A percentile compares a stretch with the other conserved stretches of the same genome.
phyloP scores from a whole-genome alignment of 2,113 vertebrate species.

The Caloenas nicobarica region DNA sequence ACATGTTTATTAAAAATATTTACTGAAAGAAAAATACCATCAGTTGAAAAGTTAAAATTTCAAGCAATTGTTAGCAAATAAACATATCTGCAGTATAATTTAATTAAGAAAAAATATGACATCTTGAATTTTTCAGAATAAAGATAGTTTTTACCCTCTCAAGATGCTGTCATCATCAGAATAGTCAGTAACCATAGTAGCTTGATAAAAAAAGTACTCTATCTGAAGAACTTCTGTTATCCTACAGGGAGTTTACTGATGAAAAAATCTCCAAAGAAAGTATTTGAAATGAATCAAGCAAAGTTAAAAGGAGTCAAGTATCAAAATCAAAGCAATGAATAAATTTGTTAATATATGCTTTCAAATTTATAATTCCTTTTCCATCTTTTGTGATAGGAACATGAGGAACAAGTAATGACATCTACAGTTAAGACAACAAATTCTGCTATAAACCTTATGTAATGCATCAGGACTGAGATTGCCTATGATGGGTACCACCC shows the following conservation, averaged over 20 bases:
- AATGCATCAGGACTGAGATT: background rate
- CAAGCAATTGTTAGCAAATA: background rate
- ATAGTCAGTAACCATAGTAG: background rate
- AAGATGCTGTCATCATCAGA: background rate
- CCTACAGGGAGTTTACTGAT: background rate
- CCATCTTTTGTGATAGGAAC: background rate
- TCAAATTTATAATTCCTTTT: background rate
- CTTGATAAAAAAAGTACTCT: background rate
- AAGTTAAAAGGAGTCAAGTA: background rate
- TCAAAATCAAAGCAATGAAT: background rate
- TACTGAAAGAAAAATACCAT: background rate
- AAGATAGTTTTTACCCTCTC: background rate
- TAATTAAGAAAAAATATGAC: background rate
- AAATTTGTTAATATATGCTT: background rate
- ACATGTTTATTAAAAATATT: background rate
- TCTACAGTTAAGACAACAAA: background rate
- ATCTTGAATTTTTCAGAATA: background rate
- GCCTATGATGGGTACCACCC: accelerated
- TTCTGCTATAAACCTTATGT: background rate
- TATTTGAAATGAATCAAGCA: background rate
- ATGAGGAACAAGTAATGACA: background rate
- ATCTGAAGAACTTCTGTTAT: background rate
- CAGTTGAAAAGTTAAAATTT: background rate
- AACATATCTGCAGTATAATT: background rate
- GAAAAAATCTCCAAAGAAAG: background rate